Conservation (phyloP, 2,113 vertebrate species). For the Polypterus bichir region DNA sequence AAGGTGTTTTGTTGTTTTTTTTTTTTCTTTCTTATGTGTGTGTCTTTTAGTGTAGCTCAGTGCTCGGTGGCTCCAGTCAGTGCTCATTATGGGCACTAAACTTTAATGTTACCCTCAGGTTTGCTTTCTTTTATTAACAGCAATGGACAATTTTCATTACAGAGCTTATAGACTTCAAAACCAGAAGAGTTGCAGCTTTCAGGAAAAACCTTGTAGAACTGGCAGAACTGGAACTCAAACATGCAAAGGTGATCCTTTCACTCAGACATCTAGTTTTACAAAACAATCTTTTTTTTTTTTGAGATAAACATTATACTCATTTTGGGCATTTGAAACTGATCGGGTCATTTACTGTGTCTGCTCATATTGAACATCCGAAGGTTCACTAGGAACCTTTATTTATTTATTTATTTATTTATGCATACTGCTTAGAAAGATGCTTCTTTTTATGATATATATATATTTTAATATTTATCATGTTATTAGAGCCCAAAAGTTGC, state of each 20-base stretch:
- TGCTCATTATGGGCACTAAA: not conserved
- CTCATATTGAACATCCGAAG: not conserved
- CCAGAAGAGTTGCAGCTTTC: conserved; percentile 93
- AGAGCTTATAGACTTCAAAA: conserved; percentile 97
- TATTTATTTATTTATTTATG: no score
- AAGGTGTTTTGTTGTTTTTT: not conserved
- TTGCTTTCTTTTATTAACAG: no score
- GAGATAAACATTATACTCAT: not conserved
- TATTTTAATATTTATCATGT: no score
- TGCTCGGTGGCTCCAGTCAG: not conserved
- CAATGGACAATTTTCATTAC: conserved; percentile 18
- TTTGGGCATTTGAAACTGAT: not conserved
- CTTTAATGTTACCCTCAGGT: no score
- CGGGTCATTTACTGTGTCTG: not conserved
- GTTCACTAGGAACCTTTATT: not conserved
- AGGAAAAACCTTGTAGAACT: conserved; percentile 97
- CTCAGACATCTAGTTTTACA: not conserved
- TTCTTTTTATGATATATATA: no score
- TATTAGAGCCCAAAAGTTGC: no score
- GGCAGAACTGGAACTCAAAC: conserved; percentile 95
- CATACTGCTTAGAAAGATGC: no score
- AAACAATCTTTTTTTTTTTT: not conserved
- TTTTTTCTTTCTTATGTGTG: not conserved
- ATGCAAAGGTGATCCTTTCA: conserved; percentile 72
- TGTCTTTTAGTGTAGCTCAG: not conserved